These are phyloP conservation scores for Pagetopsis macropterus DNA, from an alignment of 2,797 vertebrate species.

Conservation along the genomic window DNA sequence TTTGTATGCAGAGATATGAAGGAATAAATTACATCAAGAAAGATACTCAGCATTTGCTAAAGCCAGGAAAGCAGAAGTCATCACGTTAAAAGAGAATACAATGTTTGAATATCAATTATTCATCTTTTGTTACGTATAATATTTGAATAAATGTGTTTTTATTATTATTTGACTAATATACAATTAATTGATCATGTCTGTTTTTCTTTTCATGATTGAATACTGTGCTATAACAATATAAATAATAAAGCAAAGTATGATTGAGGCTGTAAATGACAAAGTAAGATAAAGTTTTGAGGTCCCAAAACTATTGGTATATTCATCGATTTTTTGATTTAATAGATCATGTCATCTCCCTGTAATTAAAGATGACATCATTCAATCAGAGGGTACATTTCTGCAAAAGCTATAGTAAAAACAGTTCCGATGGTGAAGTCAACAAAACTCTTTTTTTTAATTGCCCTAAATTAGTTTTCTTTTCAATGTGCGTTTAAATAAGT, in stretches of 20 bases:
- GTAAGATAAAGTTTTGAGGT: background rate
- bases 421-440: no score
- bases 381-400: background rate
- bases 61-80: constrained; percentile 21
- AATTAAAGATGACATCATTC: constrained; percentile 5
- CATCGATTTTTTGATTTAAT: background rate
- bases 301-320: background rate
- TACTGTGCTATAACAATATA: background rate
- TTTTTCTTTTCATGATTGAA: background rate
- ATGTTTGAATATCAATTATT: constrained; percentile 19
- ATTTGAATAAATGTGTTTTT: background rate
- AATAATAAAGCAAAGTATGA: background rate
- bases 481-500: no score
- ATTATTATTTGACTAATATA: background rate
- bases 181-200: background rate
- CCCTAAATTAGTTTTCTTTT: no score
- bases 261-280: background rate
- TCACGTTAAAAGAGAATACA: constrained; percentile 3
- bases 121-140: background rate
- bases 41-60: background rate
- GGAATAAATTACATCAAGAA: constrained; percentile 9
- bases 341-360: background rate
- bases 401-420: background rate
- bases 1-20: constrained; percentile 1
- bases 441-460: no score